phyloP scores from a whole-genome alignment of 2,888 invertebrate species.

The Sthenelais limicola region DNA sequence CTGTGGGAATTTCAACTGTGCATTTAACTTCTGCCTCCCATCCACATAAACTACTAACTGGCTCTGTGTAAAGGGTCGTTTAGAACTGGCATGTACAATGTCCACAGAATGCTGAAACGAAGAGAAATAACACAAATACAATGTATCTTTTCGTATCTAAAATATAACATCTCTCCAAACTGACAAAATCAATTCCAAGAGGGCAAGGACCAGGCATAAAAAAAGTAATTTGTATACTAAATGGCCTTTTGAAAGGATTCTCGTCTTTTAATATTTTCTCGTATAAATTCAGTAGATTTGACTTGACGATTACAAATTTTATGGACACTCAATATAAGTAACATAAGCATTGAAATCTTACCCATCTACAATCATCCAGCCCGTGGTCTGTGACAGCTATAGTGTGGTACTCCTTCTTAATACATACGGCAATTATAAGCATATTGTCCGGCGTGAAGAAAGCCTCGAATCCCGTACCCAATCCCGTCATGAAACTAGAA shows the following conservation, averaged over 20 bases:
- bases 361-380: slow-evolving; percentile 74
- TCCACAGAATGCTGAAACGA: slow-evolving; percentile 75
- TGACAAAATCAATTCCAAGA: background rate
- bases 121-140: slow-evolving; percentile 2
- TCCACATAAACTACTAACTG: slow-evolving; percentile 77
- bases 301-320: no score
- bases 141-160: no score
- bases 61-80: slow-evolving; percentile 77
- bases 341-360: no score
- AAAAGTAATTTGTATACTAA: no score
- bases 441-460: slow-evolving; percentile 76
- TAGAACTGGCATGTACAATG: slow-evolving; percentile 73
- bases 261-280: no score
- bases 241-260: no score
- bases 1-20: slow-evolving; percentile 76
- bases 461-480: slow-evolving; percentile 77
- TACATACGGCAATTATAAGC: slow-evolving; percentile 76
- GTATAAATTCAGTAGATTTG: no score
- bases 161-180: background rate
- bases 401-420: slow-evolving; percentile 77
- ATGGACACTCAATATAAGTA: no score
- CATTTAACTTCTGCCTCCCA: slow-evolving; percentile 75
- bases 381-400: slow-evolving; percentile 74
- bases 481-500: slow-evolving; percentile 74
- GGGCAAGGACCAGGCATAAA: no score